Conservation (phyloP, 1,140 invertebrate species). For the Radopholus similis region DNA sequence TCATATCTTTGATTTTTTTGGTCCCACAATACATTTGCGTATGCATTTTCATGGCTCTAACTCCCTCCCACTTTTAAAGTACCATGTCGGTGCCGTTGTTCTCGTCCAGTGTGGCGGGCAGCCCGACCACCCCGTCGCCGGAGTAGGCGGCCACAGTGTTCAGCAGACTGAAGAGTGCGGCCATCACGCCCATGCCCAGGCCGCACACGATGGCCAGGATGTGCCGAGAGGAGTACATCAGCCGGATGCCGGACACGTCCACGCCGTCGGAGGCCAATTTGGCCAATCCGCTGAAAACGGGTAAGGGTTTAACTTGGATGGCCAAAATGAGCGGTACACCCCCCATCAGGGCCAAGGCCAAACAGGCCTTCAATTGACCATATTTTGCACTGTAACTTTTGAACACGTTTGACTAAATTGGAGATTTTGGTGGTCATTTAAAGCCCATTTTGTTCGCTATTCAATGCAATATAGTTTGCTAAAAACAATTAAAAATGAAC, state of each 20-base stretch:
- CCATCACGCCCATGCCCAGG: conserved; percentile 43
- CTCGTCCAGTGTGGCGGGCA: conserved; percentile 15
- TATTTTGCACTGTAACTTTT: too few relatives aligned
- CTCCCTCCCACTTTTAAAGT: not conserved
- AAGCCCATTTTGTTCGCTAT: too few relatives aligned
- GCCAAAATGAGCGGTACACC: not conserved
- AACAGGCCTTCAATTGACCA: too few relatives aligned
- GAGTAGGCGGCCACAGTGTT: conserved; percentile 42
- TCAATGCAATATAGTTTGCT: too few relatives aligned
- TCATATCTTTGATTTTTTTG: too few relatives aligned
- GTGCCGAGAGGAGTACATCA: conserved; percentile 43
- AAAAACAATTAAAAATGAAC: not conserved
- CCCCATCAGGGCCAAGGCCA: too few relatives aligned
- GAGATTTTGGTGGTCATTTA: too few relatives aligned
- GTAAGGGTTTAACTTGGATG: not conserved
- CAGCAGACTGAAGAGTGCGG: conserved; percentile 40
- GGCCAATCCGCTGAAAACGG: conserved; percentile 27
- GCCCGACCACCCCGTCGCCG: conserved; percentile 40
- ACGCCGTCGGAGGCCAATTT: conserved; percentile 37
- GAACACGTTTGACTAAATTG: too few relatives aligned
- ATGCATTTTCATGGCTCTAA: not conserved
- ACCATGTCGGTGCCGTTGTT: not conserved
- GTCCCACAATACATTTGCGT: too few relatives aligned
- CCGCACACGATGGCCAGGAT: conserved; percentile 46
- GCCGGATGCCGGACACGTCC: conserved; percentile 28